Conservation (phyloP, 1,140 invertebrate genomes). For the Atta cephalotes region DNA sequence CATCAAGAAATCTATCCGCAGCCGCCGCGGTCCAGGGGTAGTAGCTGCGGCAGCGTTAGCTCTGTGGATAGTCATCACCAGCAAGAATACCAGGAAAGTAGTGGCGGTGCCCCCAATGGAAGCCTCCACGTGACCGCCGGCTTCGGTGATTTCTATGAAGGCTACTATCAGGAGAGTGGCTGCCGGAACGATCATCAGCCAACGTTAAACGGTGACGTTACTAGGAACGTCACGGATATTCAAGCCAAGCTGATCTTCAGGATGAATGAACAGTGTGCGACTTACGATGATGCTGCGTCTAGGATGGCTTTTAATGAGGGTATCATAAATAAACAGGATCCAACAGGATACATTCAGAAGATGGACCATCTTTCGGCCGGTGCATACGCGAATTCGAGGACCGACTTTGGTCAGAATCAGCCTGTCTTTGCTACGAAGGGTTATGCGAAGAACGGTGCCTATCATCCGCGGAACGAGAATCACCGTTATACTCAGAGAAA, state of each 20-base stretch:
- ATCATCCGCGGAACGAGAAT: slow-evolving; percentile 70
- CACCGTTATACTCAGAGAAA: slow-evolving; percentile 61
- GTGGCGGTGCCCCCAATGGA: slow-evolving; percentile 51
- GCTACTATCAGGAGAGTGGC: slow-evolving; percentile 78
- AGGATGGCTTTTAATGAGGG: slow-evolving; percentile 55
- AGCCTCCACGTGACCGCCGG: slow-evolving; percentile 71
- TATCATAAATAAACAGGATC: slow-evolving; percentile 61
- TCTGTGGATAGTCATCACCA: slow-evolving; percentile 82
- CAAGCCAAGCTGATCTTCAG: slow-evolving; percentile 71
- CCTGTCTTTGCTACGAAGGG: slow-evolving; percentile 48
- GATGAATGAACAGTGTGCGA: slow-evolving; percentile 73
- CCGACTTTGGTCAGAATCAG: slow-evolving; percentile 66
- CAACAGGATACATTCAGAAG: slow-evolving; percentile 43
- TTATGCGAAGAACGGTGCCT: slow-evolving; percentile 70
- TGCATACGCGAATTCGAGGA: slow-evolving; percentile 48
- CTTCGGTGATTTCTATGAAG: slow-evolving; percentile 81
- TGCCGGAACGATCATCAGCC: slow-evolving; percentile 68
- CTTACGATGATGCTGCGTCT: slow-evolving; percentile 68
- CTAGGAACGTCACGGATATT: slow-evolving; percentile 70
- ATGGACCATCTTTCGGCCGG: slow-evolving; percentile 53
- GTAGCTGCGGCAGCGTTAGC: slow-evolving; percentile 82
- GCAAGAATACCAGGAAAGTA: slow-evolving; percentile 76
- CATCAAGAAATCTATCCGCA: slow-evolving; percentile 81
- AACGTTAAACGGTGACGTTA: slow-evolving; percentile 15
- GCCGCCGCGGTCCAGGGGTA: slow-evolving; percentile 81